Evolutionary conservation across 2,888 invertebrate genomes (phyloP).

Genomic region (Dilophus febrilis): DNA sequence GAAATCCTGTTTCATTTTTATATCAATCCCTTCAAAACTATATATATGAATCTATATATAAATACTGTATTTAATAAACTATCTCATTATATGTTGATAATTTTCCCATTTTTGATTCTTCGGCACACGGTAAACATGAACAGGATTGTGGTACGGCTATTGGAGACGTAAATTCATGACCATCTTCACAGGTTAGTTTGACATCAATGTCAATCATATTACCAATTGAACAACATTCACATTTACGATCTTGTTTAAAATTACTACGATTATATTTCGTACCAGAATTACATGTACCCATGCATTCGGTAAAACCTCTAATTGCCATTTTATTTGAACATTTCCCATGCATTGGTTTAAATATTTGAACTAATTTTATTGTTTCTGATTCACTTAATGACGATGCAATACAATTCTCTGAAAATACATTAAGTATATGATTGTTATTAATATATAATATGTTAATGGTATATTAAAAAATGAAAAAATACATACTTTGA

Average conservation of each 20-base stretch:
- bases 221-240: conserved; percentile 40
- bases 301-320: conserved; percentile 47
- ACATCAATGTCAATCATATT: conserved; percentile 13
- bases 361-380: conserved; percentile 36
- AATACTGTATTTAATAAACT: no score
- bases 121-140: conserved; percentile 21
- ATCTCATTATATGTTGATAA: no score
- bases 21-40: no score
- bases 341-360: conserved; percentile 34
- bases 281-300: conserved; percentile 50
- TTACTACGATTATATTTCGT: conserved; percentile 49
- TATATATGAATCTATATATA: no score
- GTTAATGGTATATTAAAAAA: background rate
- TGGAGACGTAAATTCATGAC: conserved; percentile 17
- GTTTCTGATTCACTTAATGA: conserved; percentile 36
- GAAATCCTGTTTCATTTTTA: no score
- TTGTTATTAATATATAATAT: no score
- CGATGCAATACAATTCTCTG: conserved; percentile 39
- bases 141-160: conserved; percentile 25
- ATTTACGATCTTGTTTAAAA: conserved; percentile 36
- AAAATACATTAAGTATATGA: conserved; percentile 7
- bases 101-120: background rate
- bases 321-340: conserved; percentile 47
- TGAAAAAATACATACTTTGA: conserved; percentile 25
- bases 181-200: conserved; percentile 32